phyloP scores from a whole-genome alignment of 2,888 invertebrate genomes.

The Papilio protenor region DNA sequence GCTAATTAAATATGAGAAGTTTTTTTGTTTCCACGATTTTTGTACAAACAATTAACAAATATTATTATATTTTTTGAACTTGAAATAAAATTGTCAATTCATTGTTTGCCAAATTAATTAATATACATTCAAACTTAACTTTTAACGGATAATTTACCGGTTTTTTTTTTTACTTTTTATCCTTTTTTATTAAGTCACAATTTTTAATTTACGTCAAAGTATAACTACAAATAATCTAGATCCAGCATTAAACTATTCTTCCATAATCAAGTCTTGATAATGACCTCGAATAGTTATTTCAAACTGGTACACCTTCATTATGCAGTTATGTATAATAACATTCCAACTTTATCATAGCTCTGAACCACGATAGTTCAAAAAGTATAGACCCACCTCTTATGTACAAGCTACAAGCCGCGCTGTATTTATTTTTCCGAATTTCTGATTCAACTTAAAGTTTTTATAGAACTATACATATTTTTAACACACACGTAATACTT shows the following conservation, averaged over 20 bases:
- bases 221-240: too few species aligned
- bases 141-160: too few species aligned
- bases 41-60: not conserved
- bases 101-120: too few species aligned
- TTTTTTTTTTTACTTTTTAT: too few species aligned
- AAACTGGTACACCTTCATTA: slow-evolving; percentile 8
- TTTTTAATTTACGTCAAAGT: too few species aligned
- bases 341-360: not conserved
- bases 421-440: not conserved
- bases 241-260: not conserved
- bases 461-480: not conserved
- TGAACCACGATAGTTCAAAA: not conserved
- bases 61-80: too few species aligned
- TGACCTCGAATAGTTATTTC: not conserved
- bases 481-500: not conserved
- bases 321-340: not conserved
- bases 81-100: too few species aligned
- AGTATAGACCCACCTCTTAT: not conserved
- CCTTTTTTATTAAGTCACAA: too few species aligned
- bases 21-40: not conserved
- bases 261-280: not conserved
- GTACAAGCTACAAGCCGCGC: too few species aligned
- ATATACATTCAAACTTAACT: too few species aligned
- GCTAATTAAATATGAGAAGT: not conserved
- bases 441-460: not conserved